Evolutionary conservation across 2,113 vertebrate species (phyloP).

Genomic region (Aptenodytes forsteri): DNA sequence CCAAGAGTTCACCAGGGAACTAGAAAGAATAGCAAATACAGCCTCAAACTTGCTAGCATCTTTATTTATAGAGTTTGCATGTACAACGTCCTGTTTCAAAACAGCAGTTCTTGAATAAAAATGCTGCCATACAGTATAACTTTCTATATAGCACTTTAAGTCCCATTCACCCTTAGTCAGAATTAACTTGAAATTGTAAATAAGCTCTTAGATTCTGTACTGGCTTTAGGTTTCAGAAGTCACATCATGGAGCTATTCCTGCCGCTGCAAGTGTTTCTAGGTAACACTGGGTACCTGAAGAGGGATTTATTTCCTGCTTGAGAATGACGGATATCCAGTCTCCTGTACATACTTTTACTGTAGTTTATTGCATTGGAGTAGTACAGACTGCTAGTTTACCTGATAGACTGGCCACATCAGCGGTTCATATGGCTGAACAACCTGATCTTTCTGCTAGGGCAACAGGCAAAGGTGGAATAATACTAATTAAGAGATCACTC

Average conservation of each 20-base stretch:
- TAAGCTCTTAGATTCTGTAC: neutral
- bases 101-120: neutral
- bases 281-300: neutral
- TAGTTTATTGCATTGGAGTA: neutral
- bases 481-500: no score
- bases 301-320: neutral
- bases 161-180: neutral
- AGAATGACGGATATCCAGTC: neutral
- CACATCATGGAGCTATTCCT: neutral
- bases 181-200: neutral
- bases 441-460: neutral
- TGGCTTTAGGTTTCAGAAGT: neutral
- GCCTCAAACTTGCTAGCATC: neutral
- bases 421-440: fast-evolving
- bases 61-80: neutral
- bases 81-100: neutral
- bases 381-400: neutral
- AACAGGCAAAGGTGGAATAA: neutral
- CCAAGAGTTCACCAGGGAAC: neutral
- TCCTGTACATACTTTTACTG: neutral
- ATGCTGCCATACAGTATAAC: neutral
- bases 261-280: neutral
- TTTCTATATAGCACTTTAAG: neutral
- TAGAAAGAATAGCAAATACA: neutral
- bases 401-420: fast-evolving